Evolutionary conservation across 2,888 invertebrate species (phyloP), one percentile per base, ranked within the genome.

Genomic region (Choreutis nemorana): DNA sequence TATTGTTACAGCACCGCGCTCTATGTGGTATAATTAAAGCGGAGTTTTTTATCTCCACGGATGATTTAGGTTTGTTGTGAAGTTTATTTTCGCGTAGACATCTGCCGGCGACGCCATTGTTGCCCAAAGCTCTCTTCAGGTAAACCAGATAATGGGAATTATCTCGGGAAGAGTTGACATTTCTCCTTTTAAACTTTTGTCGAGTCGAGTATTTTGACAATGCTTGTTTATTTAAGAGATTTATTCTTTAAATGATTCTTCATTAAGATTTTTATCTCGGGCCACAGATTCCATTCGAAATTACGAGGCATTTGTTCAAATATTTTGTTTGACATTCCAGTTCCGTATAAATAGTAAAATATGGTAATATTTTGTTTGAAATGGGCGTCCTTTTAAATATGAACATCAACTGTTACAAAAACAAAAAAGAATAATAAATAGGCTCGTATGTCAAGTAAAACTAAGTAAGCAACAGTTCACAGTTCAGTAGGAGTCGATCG

Each of bases 81-180:
- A 73, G 72, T 73, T 75, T 75, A 63, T 75, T 73, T 72, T 68
- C n/a, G 72, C 67, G 51, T 57, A 53, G 73, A 71, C 78, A 77
- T 75, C 77, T 77, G 78, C 68, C 63, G 59, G 47, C 55, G 44
- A 41, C 39, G 37, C 61, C 44, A 64, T 75, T 75, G 73, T 73
- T 56, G 50, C 42, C 43, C 47, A 43, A 44, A 50, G 48, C 55
- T 58, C 56, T 63, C 64, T 57, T 62, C 73, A 73, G 71, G 73
- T 71, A 73, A 60, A 61, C 55, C 60, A 65, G 66, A 72, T 71
- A 77, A 75, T 66, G 52, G 59, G 63, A 50, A 62, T 73, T 71
- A 71, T 71, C 71, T 70, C 50, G 34, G 38, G 8, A 70, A 63
- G 70, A 71, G 73, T 67, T 73, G 75, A 71, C 73, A 54, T 70